These are phyloP conservation scores for Philopotamus ludificatus DNA, from an alignment of 1,140 invertebrate species.

Conservation along the genomic window DNA sequence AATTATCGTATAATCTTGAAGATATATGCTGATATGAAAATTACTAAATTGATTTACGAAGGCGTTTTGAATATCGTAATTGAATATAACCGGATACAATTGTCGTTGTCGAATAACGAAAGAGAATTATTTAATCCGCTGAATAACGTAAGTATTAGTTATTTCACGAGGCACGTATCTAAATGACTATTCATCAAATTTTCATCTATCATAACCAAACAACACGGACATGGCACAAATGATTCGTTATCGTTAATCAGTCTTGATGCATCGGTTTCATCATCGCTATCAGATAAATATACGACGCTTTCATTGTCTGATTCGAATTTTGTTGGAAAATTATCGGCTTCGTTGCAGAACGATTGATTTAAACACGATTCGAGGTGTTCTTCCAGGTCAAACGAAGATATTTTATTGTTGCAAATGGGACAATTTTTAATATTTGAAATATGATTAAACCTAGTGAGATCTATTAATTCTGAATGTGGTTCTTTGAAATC, in stretches of 20 bases:
- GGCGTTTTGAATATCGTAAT: slow-evolving; percentile 72
- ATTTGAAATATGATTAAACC: no score
- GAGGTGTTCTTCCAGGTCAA: slow-evolving; percentile 60
- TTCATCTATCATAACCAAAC: slow-evolving; percentile 50
- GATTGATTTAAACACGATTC: slow-evolving; percentile 58
- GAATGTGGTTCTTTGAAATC: background rate
- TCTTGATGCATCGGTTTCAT: slow-evolving; percentile 45
- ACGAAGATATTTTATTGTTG: slow-evolving; percentile 52
- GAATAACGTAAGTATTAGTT: slow-evolving; percentile 49
- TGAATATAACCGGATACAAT: slow-evolving; percentile 79
- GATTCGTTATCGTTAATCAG: slow-evolving; percentile 47
- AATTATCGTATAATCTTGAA: no score
- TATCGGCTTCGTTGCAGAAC: slow-evolving; percentile 44
- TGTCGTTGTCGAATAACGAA: slow-evolving; percentile 59
- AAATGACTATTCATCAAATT: slow-evolving; percentile 51
- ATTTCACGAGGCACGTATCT: slow-evolving; percentile 45
- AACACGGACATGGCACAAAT: slow-evolving; percentile 51
- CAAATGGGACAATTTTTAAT: slow-evolving; percentile 62
- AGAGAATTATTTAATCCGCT: slow-evolving; percentile 60
- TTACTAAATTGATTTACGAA: slow-evolving; percentile 67
- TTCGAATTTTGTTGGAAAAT: background rate
- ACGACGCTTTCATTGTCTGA: slow-evolving; percentile 19
- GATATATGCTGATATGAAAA: slow-evolving; percentile 64
- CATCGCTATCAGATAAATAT: slow-evolving; percentile 25
- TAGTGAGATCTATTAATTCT: slow-evolving; percentile 32